A percentile compares a stretch with the other conserved stretches of the same genome.
Conservation (phyloP, 2,888 invertebrate genomes). For the Hyposoter dolosus region DNA sequence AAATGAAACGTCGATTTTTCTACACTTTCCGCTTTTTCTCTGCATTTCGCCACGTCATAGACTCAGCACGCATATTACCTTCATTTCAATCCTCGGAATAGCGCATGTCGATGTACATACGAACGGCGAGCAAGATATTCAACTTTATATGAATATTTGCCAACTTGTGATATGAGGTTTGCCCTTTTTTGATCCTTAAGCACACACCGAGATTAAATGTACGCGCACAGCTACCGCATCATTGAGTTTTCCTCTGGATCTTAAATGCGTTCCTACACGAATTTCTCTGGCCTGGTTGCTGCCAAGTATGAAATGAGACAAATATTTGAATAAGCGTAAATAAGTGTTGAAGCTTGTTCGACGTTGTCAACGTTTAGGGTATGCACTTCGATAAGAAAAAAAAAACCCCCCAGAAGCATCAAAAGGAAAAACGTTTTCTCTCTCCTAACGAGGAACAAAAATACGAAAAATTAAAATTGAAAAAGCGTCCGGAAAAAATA, state of each 20-base stretch:
- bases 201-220: slow-evolving; percentile 61
- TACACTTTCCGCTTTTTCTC: slow-evolving; percentile 15
- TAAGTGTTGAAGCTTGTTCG: not conserved
- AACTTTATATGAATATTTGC: slow-evolving; percentile 82
- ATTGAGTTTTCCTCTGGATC: slow-evolving; percentile 66
- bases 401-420: not conserved
- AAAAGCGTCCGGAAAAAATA: not conserved
- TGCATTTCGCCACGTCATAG: slow-evolving; percentile 20
- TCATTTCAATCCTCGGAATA: slow-evolving; percentile 43
- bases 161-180: slow-evolving; percentile 82
- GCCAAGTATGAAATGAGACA: slow-evolving; percentile 21
- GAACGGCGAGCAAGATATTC: slow-evolving; percentile 77
- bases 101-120: slow-evolving; percentile 14
- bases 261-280: slow-evolving; percentile 39
- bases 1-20: slow-evolving; percentile 15
- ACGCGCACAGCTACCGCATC: slow-evolving; percentile 67
- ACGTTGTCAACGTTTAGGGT: not conserved
- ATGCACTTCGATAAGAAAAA: not conserved
- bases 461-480: not conserved
- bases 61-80: slow-evolving; percentile 9
- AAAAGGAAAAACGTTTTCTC: not conserved
- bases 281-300: slow-evolving; percentile 45
- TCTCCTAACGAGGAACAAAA: not conserved
- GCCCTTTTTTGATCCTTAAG: slow-evolving; percentile 79
- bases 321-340: not conserved